phyloP scores from a whole-genome alignment of 2,113 vertebrate genomes.

The Nibea albiflora region DNA sequence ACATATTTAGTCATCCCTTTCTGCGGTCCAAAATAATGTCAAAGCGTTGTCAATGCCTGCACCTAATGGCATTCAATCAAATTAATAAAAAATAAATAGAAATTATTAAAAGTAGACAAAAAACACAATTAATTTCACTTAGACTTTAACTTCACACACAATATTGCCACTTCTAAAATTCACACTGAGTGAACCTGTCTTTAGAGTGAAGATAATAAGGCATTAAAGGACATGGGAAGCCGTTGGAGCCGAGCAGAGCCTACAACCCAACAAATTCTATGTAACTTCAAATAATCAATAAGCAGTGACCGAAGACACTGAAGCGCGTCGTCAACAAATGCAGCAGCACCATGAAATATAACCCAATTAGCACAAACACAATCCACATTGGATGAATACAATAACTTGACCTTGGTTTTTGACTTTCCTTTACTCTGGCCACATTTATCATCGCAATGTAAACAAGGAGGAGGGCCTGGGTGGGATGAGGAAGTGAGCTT shows the following conservation, averaged over 20 bases:
- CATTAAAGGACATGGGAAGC: background rate
- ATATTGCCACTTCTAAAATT: no score
- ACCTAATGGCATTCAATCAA: no score
- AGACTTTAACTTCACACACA: no score
- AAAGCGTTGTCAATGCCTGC: no score
- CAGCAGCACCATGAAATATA: constrained; percentile 27
- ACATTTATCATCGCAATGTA: constrained; percentile 38
- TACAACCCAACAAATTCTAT: background rate
- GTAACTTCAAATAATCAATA: constrained; percentile 18
- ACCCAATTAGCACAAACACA: constrained; percentile 43
- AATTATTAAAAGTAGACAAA: no score
- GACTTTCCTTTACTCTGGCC: constrained; percentile 29
- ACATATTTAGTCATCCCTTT: no score
- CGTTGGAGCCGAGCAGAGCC: background rate
- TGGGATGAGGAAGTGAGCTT: background rate
- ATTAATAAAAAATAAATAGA: no score
- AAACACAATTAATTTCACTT: no score
- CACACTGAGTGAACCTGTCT: background rate
- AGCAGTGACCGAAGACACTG: background rate
- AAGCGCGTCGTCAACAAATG: background rate
- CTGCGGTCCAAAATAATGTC: no score
- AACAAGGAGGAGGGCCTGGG: background rate
- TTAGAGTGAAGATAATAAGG: background rate
- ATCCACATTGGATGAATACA: constrained; percentile 38
- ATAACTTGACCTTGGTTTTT: constrained; percentile 47